Evolutionary conservation across 1,140 invertebrate species (phyloP).

Genomic region (Panagrolaimus sp.): DNA sequence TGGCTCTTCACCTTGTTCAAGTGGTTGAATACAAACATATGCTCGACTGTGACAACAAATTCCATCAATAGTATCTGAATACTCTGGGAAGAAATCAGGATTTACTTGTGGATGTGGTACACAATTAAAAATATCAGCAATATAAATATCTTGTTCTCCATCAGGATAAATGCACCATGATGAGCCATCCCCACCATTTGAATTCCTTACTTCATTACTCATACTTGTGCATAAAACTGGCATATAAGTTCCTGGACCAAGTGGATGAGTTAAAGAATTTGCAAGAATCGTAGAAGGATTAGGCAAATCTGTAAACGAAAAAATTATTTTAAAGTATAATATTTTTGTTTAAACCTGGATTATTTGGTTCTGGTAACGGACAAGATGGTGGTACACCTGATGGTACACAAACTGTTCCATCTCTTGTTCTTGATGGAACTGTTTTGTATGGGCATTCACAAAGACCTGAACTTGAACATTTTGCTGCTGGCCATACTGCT

Average conservation of each 20-base stretch:
- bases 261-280: conserved; percentile 48
- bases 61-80: conserved; percentile 50
- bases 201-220: conserved; percentile 37
- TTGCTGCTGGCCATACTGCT: conserved; percentile 53
- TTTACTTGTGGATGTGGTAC: conserved; percentile 51
- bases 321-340: conserved; percentile 13
- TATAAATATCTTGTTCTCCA: conserved; percentile 47
- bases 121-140: conserved; percentile 56
- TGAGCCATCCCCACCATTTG: conserved; percentile 48
- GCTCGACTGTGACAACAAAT: conserved; percentile 54
- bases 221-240: conserved; percentile 47
- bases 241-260: conserved; percentile 51
- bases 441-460: conserved; percentile 52
- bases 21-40: conserved; percentile 52
- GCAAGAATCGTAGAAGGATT: conserved; percentile 53
- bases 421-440: conserved; percentile 45
- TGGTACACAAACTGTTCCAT: conserved; percentile 50
- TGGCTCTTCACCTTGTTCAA: conserved; percentile 55
- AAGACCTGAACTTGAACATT: conserved; percentile 40
- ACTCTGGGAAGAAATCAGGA: conserved; percentile 49
- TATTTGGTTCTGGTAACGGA: conserved; percentile 51
- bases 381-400: conserved; percentile 46
- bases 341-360: conserved; percentile 28
- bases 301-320: conserved; percentile 36
- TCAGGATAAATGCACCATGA: conserved; percentile 54